Evolutionary conservation across 2,113 vertebrate genomes (phyloP).

Genomic region (Notothenia rossii): DNA sequence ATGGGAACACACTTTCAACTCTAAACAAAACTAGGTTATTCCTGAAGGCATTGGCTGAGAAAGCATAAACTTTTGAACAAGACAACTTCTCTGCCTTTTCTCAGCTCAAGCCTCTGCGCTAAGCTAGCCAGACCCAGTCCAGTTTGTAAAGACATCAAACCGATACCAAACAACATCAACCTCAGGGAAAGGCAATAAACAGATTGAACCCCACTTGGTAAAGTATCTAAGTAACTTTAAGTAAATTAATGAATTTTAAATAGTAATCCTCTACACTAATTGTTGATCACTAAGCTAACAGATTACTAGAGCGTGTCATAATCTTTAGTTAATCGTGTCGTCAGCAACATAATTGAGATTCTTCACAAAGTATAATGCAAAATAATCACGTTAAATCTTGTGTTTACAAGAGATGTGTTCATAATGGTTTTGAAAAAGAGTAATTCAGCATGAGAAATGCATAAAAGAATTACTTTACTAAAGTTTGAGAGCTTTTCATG

Average conservation of each 20-base stretch:
- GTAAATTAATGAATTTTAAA: neutral
- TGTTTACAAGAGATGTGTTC: no score
- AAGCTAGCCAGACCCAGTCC: neutral
- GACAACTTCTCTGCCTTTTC: neutral
- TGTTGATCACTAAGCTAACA: neutral
- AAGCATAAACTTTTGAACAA: neutral
- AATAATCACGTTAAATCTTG: no score
- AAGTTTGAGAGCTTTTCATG: no score
- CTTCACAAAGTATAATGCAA: no score
- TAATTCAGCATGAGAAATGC: no score
- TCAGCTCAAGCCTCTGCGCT: neutral
- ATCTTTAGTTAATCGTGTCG: no score
- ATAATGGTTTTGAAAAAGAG: no score
- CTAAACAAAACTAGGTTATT: neutral
- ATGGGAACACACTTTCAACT: neutral
- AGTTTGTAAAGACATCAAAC: neutral
- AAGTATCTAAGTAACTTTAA: neutral
- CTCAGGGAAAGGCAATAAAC: neutral
- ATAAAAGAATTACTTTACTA: no score
- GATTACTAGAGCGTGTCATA: neutral
- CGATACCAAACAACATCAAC: neutral
- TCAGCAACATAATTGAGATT: no score
- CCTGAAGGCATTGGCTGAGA: neutral
- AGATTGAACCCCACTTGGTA: neutral
- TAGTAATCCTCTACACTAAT: neutral